Conservation (phyloP, 1,140 invertebrate species). For the Drosophila rhopaloa region DNA sequence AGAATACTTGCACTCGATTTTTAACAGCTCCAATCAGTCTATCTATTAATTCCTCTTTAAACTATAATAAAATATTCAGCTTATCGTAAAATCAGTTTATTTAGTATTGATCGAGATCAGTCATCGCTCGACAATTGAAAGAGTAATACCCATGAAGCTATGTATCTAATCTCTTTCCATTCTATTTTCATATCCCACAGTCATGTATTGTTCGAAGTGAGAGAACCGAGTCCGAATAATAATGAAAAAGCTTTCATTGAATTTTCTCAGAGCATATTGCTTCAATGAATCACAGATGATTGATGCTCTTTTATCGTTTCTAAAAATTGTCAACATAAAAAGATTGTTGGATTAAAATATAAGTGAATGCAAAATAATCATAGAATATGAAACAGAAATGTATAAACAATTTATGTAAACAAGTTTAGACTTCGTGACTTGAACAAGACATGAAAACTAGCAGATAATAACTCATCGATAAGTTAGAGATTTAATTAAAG, state of each 20-base stretch:
- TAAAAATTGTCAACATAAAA: no score
- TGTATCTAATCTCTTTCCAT: slow-evolving; percentile 27
- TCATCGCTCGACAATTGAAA: slow-evolving; percentile 19
- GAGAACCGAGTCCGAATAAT: slow-evolving; percentile 14
- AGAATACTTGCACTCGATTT: no score
- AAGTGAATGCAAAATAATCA: no score
- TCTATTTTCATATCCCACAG: slow-evolving; percentile 34
- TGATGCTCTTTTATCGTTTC: slow-evolving; percentile 1
- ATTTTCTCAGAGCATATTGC: slow-evolving; percentile 13
- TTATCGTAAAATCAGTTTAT: not conserved
- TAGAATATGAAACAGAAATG: no score
- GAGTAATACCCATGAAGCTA: slow-evolving; percentile 2
- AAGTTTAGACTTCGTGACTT: no score
- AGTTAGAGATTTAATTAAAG: not conserved
- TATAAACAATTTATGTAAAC: no score
- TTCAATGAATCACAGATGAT: slow-evolving; percentile 23
- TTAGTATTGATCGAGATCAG: slow-evolving; percentile 10
- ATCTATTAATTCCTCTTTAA: not conserved
- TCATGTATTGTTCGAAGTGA: slow-evolving; percentile 9
- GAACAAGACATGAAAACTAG: no score
- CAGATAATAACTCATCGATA: slow-evolving; percentile 1
- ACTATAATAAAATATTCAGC: no score
- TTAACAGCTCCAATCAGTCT: no score
- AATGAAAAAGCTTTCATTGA: slow-evolving; percentile 21
- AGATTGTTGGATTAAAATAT: no score